phyloP scores from a whole-genome alignment of 2,888 invertebrate species.

The Pseudolycoriella hygida region DNA sequence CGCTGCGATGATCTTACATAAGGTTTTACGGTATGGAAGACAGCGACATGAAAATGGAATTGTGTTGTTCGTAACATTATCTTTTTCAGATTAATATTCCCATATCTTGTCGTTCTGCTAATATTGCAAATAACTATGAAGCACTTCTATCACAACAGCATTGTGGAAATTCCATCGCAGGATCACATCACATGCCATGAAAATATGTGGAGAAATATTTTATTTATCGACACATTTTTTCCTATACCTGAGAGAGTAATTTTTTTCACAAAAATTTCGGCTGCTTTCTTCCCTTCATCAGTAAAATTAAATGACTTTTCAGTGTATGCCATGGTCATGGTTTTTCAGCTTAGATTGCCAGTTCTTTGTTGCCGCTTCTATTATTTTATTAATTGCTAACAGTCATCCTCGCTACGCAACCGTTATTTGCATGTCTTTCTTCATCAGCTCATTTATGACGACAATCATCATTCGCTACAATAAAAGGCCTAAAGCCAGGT shows the following conservation, averaged over 20 bases:
- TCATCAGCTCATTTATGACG: slow-evolving; percentile 31
- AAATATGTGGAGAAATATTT: slow-evolving; percentile 45
- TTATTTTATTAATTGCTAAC: slow-evolving; percentile 41
- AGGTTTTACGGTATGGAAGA: slow-evolving; percentile 36
- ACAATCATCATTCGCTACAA: slow-evolving; percentile 28
- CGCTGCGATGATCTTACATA: slow-evolving; percentile 33
- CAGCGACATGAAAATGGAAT: neutral
- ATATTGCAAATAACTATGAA: slow-evolving; percentile 33
- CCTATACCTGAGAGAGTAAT: slow-evolving; percentile 39
- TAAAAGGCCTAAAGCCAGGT: slow-evolving; percentile 20
- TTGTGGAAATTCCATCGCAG: slow-evolving; percentile 34
- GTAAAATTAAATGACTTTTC: slow-evolving; percentile 7
- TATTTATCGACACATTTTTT: slow-evolving; percentile 42
- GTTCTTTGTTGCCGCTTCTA: slow-evolving; percentile 49
- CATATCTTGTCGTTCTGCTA: slow-evolving; percentile 38
- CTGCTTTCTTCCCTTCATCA: too few relatives aligned
- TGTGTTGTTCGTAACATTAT: too few relatives aligned
- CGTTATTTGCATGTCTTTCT: slow-evolving; percentile 22
- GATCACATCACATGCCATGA: slow-evolving; percentile 38
- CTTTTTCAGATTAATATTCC: slow-evolving; percentile 36
- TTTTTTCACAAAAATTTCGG: too few relatives aligned
- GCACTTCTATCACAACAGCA: slow-evolving; percentile 28
- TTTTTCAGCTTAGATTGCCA: slow-evolving; percentile 60
- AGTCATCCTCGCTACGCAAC: slow-evolving; percentile 22
- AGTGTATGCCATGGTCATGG: slow-evolving; percentile 75